Conservation (phyloP, 2,888 invertebrate species). For the Rhingia campestris region DNA sequence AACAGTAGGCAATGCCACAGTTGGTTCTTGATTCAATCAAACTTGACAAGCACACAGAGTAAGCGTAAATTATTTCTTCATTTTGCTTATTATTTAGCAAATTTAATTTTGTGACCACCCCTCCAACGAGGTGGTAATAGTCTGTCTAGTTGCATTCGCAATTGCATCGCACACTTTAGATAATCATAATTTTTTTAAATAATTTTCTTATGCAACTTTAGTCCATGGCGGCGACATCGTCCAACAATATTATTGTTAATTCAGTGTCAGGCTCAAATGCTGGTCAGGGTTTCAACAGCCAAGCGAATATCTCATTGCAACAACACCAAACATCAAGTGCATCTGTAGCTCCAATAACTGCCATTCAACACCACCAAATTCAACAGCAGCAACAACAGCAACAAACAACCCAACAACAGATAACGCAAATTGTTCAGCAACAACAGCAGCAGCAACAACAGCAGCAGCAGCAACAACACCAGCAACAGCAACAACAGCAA, state of each 20-base stretch:
- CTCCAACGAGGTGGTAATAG: slow-evolving; percentile 25
- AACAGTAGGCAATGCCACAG: neutral
- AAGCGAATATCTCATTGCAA: slow-evolving; percentile 77
- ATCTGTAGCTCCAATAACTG: slow-evolving; percentile 76
- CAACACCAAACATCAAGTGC: slow-evolving; percentile 77
- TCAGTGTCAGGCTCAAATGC: slow-evolving; percentile 81
- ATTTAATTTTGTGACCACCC: slow-evolving; percentile 10
- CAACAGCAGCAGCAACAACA: slow-evolving; percentile 75
- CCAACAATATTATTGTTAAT: slow-evolving; percentile 82
- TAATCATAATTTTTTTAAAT: slow-evolving; percentile 5
- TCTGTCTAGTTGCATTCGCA: slow-evolving; percentile 17
- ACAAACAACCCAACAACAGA: slow-evolving; percentile 80
- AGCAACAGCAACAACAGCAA: slow-evolving; percentile 61
- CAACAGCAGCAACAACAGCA: slow-evolving; percentile 79
- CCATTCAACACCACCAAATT: slow-evolving; percentile 76
- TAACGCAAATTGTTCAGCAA: slow-evolving; percentile 80
- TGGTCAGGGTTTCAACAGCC: slow-evolving; percentile 78
- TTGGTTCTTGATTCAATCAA: slow-evolving; percentile 4
- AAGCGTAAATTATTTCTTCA: slow-evolving; percentile 3
- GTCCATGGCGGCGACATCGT: slow-evolving; percentile 79
- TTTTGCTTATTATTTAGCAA: slow-evolving; percentile 46
- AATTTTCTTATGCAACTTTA: slow-evolving; percentile 44
- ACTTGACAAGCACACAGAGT: slow-evolving; percentile 34
- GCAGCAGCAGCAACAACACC: slow-evolving; percentile 74
- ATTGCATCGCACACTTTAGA: neutral